These are phyloP conservation scores for Hybos culiciformis DNA, from an alignment of 2,888 invertebrate species.

Conservation along the genomic window DNA sequence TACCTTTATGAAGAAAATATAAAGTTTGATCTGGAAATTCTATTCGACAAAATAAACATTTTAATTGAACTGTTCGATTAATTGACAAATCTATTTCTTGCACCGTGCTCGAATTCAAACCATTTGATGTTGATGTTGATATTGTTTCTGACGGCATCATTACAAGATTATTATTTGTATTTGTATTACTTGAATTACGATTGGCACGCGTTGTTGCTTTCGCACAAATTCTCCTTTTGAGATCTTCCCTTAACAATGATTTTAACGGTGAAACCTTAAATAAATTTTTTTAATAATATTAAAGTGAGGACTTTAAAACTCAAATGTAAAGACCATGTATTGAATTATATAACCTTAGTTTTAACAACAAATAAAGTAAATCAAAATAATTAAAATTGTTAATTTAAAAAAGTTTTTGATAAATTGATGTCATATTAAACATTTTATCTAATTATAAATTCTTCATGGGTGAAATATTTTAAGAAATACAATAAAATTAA, in stretches of 20 bases:
- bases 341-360: too few relatives aligned
- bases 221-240: conserved; percentile 65
- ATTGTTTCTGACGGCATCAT: conserved; percentile 2
- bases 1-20: conserved; percentile 94
- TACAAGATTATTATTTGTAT: conserved; percentile 29
- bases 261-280: conserved; percentile 61
- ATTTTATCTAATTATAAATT: too few relatives aligned
- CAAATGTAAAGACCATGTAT: too few relatives aligned
- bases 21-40: conserved; percentile 91
- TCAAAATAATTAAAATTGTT: too few relatives aligned
- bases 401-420: too few relatives aligned
- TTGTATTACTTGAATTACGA: conserved; percentile 29
- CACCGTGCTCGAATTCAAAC: conserved; percentile 62
- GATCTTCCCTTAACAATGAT: conserved; percentile 68
- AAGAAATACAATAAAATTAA: too few relatives aligned
- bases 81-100: conserved; percentile 40
- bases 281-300: background rate
- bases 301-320: too few relatives aligned
- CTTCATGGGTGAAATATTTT: too few relatives aligned
- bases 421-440: too few relatives aligned
- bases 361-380: too few relatives aligned
- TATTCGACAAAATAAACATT: conserved; percentile 86
- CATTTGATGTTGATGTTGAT: conserved; percentile 41
- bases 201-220: conserved; percentile 45
- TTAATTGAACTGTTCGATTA: conserved; percentile 42